Percentiles rank a stretch among this genome's conserved stretches.
Evolutionary conservation across 2,113 vertebrate genomes (phyloP).

Genomic region (Laticauda laticaudata): DNA sequence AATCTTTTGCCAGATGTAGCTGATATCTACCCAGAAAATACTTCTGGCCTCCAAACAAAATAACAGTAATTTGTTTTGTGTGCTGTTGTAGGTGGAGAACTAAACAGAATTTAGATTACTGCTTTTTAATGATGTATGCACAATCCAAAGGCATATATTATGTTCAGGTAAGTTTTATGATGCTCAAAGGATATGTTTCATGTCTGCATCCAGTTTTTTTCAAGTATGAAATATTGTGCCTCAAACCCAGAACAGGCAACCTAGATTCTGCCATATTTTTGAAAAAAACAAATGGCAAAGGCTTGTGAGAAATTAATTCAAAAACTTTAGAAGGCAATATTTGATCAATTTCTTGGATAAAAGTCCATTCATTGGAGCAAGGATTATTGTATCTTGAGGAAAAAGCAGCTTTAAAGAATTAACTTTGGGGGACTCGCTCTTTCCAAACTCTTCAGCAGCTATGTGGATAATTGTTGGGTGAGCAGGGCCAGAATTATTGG

Average conservation of each 20-base stretch:
- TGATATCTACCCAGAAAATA: background rate
- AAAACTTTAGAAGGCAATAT: background rate
- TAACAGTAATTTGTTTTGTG: background rate
- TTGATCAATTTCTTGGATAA: background rate
- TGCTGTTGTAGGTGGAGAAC: constrained; percentile 85
- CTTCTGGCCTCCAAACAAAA: background rate
- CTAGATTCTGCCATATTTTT: background rate
- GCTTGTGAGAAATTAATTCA: background rate
- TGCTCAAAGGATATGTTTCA: background rate
- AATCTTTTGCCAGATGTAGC: background rate
- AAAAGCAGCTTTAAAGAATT: background rate
- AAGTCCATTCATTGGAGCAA: background rate
- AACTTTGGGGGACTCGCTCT: background rate
- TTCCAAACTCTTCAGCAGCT: background rate
- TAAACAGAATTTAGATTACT: constrained; percentile 98
- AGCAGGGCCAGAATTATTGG: background rate
- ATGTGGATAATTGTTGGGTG: background rate
- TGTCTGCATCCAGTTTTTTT: background rate
- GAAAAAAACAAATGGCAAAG: background rate
- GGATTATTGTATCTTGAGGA: background rate
- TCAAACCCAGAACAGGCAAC: background rate
- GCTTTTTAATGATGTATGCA: constrained; percentile 99
- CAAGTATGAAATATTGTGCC: background rate
- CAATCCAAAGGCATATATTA: constrained; percentile 98
- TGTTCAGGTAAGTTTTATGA: constrained; percentile 78